Percentiles rank a stretch among this genome's conserved stretches.
These are phyloP conservation scores for Agrilus mali DNA, from an alignment of 2,888 invertebrate genomes.

Conservation along the genomic window DNA sequence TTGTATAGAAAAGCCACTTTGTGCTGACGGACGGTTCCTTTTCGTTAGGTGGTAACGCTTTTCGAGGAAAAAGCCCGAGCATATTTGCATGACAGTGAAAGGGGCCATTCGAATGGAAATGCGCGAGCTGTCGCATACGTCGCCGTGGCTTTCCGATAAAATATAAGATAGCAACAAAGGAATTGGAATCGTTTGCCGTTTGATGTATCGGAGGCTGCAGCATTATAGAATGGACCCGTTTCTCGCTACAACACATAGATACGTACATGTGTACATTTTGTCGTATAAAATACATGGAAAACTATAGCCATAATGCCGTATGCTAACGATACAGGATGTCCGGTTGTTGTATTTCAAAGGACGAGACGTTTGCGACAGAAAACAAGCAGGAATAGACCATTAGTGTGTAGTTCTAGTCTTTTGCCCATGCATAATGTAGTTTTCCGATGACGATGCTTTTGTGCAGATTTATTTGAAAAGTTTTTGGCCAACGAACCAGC, in stretches of 20 bases:
- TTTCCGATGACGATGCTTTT: too few species aligned
- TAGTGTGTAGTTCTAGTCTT: conserved; percentile 11
- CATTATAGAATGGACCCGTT: conserved; percentile 23
- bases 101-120: conserved; percentile 35
- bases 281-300: too few species aligned
- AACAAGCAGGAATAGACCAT: conserved; percentile 31
- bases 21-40: too few species aligned
- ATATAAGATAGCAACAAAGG: conserved; percentile 37
- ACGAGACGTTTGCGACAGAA: conserved; percentile 10
- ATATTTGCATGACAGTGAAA: conserved; percentile 35
- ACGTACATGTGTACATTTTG: too few species aligned
- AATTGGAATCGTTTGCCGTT: conserved; percentile 25
- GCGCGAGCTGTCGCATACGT: conserved; percentile 24
- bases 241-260: background rate
- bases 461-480: too few species aligned
- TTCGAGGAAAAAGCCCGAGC: conserved; percentile 24
- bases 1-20: too few species aligned
- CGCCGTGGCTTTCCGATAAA: conserved; percentile 35
- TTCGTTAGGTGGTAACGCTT: too few species aligned
- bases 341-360: conserved; percentile 29
- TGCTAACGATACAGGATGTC: conserved; percentile 32
- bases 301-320: conserved; percentile 18
- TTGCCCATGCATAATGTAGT: too few species aligned
- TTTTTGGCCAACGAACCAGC: too few species aligned
- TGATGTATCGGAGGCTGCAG: conserved; percentile 21